Base-by-base conservation (phyloP, 2,113 vertebrate species). In the Okapia johnstoni region DNA sequence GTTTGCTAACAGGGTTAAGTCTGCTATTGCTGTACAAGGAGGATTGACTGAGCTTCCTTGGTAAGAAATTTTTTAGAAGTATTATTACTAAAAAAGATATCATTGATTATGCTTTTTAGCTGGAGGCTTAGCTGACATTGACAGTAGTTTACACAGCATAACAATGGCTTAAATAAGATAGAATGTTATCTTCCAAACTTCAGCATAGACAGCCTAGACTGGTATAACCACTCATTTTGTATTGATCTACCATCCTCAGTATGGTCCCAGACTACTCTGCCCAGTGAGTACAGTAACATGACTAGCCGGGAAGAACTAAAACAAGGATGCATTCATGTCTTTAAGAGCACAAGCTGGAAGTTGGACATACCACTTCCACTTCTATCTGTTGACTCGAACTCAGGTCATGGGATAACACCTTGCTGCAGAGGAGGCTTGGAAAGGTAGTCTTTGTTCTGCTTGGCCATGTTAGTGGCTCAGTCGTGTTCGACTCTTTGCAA, bases 1-100 rank as follows among this genome's bases (percentile, higher is more conserved):
- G 55, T 99, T 99, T 98, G 99, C 99, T 76, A 99, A 99, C 97
- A 99, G 99, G 98, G 99, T 99, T 73, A 99, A 98, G 88, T 99
- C 99, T 26, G 99, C 99, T 76, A 99, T 99, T 87, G 99, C 99
- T 55, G 95, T 28, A 16, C 99, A 99, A 98, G 99, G 99, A 98
- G 99, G 99, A 58, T 97, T 99, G 92, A 99, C 99, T 36, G 99
- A 99, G 96, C 98, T 99, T 86, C 98, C 99, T 5, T 99, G 99
- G 99, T 99, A 98, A 99, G 99, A 98, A 80, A 70, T 16, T 63
- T 90, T 90, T 95, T 26, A 88, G 50, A 54, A 89, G 13, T 43
- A 12, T 19, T 88, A 11, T 87, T 26, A 15, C 14, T 90, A 76
- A 73, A 73, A 73, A 14, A 70, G 89, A 46, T 91, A 25, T 48